Evolutionary conservation across 2,888 invertebrate species (phyloP).

Genomic region (Glaucopsyche alexis): DNA sequence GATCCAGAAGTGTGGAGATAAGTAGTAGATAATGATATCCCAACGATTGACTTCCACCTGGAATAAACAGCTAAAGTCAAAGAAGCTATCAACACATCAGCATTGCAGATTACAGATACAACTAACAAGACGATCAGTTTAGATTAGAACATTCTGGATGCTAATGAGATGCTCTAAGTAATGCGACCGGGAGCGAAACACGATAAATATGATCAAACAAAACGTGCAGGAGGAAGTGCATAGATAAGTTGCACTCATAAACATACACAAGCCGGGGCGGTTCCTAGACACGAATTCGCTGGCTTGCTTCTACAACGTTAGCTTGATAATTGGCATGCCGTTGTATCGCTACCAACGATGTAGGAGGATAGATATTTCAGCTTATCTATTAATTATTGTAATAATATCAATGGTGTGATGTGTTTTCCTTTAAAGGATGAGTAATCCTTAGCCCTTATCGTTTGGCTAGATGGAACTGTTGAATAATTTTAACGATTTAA

Average conservation of each 20-base stretch:
- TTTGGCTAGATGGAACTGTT: no score
- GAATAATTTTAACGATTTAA: no score
- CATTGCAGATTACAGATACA: constrained; percentile 9
- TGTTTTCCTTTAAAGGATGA: no score
- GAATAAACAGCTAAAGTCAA: constrained; percentile 9
- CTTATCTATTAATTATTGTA: not conserved
- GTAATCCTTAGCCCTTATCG: no score
- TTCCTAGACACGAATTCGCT: constrained; percentile 62
- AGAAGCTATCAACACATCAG: constrained; percentile 23
- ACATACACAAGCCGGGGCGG: constrained; percentile 52
- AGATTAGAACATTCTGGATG: constrained; percentile 45
- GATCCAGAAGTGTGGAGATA: no score
- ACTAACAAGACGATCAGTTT: constrained; percentile 42
- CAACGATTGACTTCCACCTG: not conserved
- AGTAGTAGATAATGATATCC: no score
- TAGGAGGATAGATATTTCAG: not conserved
- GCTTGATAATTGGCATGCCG: constrained; percentile 68
- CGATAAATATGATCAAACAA: constrained; percentile 73
- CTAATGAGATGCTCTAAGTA: constrained; percentile 49
- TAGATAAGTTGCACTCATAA: constrained; percentile 69
- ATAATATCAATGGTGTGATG: no score
- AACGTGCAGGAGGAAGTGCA: constrained; percentile 70
- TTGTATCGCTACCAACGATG: constrained; percentile 45
- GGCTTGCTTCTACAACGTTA: constrained; percentile 66
- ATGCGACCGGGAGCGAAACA: constrained; percentile 54